A percentile compares a stretch with the other conserved stretches of the same genome.
Conservation (phyloP, 2,888 invertebrate genomes). For the Epiblema foenella region DNA sequence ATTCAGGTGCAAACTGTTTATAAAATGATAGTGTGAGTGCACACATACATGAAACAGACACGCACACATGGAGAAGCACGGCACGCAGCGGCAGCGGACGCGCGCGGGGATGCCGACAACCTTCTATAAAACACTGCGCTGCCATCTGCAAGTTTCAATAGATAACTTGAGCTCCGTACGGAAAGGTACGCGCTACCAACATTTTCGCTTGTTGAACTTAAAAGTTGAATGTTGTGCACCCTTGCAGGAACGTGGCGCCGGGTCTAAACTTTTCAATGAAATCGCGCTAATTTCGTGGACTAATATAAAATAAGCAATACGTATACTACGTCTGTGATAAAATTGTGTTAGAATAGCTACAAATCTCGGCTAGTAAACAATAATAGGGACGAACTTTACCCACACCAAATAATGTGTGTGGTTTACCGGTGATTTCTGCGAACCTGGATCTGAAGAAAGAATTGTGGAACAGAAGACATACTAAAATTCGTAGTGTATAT, state of each 20-base stretch:
- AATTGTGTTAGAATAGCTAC: conserved; percentile 64
- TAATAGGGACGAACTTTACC: conserved; percentile 43
- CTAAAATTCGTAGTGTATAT: conserved; percentile 65
- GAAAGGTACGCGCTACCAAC: conserved; percentile 78
- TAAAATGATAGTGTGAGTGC: conserved; percentile 56
- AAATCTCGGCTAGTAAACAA: conserved; percentile 36
- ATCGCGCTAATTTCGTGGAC: conserved; percentile 51
- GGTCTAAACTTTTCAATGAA: conserved; percentile 65
- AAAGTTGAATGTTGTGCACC: conserved; percentile 73
- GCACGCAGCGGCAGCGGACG: conserved; percentile 49
- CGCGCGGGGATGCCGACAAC: conserved; percentile 58
- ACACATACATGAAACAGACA: conserved; percentile 54
- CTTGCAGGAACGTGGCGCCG: conserved; percentile 69
- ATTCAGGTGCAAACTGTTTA: conserved; percentile 59
- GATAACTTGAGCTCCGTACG: conserved; percentile 80
- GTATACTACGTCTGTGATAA: conserved; percentile 49
- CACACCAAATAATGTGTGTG: conserved; percentile 66
- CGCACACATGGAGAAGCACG: conserved; percentile 48
- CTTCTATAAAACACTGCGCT: conserved; percentile 81
- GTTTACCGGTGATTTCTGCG: conserved; percentile 64
- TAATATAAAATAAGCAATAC: conserved; percentile 46
- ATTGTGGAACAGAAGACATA: conserved; percentile 60
- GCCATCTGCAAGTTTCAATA: conserved; percentile 85
- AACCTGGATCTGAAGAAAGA: conserved; percentile 73
- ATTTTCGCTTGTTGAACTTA: conserved; percentile 64